phyloP scores from a whole-genome alignment of 2,113 vertebrate genomes.

The Chaetops frenatus region DNA sequence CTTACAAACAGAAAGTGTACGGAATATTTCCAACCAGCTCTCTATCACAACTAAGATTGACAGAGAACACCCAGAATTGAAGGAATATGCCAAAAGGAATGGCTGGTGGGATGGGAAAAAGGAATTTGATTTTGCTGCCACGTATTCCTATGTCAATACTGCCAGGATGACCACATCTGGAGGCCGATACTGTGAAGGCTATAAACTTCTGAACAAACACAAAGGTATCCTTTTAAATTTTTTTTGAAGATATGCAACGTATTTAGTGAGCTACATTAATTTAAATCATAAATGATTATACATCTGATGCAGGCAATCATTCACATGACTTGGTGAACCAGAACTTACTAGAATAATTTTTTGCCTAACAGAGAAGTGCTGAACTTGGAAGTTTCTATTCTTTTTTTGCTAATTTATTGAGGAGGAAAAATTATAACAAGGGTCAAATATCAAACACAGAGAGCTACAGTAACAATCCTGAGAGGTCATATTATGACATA shows the following conservation, averaged over 20 bases:
- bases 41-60: conserved; percentile 90
- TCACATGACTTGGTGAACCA: background rate
- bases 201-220: conserved; percentile 82
- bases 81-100: conserved; percentile 77
- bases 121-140: conserved; percentile 84
- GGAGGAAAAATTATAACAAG: background rate
- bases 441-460: background rate
- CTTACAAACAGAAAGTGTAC: conserved; percentile 74
- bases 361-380: background rate
- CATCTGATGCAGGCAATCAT: background rate
- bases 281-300: background rate
- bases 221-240: conserved; percentile 69
- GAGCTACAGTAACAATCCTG: background rate
- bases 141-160: conserved; percentile 82
- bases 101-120: conserved; percentile 91
- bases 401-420: background rate
- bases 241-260: background rate
- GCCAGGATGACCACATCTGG: conserved; percentile 81
- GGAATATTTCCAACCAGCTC: conserved; percentile 95
- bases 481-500: background rate
- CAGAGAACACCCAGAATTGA: conserved; percentile 83
- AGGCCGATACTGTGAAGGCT: conserved; percentile 84
- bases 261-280: background rate
- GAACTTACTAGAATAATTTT: background rate
- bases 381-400: background rate